Conservation (phyloP, 2,888 invertebrate genomes). For the Rhyacophila evoluta region DNA sequence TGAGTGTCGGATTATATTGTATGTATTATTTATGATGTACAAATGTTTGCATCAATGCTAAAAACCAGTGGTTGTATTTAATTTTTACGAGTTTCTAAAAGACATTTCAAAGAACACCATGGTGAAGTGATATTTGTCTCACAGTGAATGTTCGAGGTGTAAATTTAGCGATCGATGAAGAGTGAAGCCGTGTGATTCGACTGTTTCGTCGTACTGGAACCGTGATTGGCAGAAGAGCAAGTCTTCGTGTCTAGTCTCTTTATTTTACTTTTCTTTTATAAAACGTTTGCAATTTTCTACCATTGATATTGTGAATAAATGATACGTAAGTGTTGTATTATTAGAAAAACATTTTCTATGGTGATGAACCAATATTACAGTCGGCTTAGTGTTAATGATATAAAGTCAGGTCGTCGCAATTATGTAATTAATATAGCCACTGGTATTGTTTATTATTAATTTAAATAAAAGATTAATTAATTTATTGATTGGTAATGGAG, state of each 20-base stretch:
- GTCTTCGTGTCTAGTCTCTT: slow-evolving; percentile 46
- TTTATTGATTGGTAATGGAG: slow-evolving; percentile 19
- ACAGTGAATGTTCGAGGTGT: neutral
- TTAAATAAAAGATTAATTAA: neutral
- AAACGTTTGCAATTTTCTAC: slow-evolving; percentile 39
- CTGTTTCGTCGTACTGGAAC: neutral
- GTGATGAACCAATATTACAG: neutral
- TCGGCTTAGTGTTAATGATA: neutral
- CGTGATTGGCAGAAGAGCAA: slow-evolving; percentile 11
- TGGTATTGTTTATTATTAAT: neutral
- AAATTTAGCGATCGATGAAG: neutral
- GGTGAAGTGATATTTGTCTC: neutral
- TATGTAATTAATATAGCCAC: neutral
- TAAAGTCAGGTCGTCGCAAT: neutral
- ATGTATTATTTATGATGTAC: neutral
- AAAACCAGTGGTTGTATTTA: neutral
- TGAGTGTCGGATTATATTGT: neutral
- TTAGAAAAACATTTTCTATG: neutral
- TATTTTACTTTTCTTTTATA: slow-evolving; percentile 40
- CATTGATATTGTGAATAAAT: slow-evolving; percentile 43
- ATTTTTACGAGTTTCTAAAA: too few relatives aligned
- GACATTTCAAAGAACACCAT: too few relatives aligned
- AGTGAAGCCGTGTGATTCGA: neutral
- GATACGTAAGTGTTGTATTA: neutral
- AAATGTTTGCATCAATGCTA: neutral